A percentile compares a stretch with the other conserved stretches of the same genome.
phyloP scores from a whole-genome alignment of 2,888 invertebrate genomes.

The Orchesella flavescens region DNA sequence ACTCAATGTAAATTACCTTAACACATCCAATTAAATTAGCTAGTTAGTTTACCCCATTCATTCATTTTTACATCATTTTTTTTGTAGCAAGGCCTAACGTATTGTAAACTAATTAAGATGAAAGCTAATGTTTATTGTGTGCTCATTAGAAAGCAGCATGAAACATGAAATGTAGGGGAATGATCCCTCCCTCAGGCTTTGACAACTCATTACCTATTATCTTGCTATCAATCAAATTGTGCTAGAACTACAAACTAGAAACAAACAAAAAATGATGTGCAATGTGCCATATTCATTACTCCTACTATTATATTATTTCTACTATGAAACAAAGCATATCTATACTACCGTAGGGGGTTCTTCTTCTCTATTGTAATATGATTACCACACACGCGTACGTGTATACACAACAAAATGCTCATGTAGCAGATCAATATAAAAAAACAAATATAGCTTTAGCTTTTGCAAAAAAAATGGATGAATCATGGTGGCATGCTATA shows the following conservation, averaged over 20 bases:
- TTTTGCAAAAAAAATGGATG: too few species aligned
- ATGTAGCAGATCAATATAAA: too few species aligned
- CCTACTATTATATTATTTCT: neutral
- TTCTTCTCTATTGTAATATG: neutral
- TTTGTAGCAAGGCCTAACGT: neutral
- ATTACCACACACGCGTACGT: neutral
- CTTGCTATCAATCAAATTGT: constrained; percentile 9
- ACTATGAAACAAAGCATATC: neutral
- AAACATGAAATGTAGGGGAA: too few species aligned
- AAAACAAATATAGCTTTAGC: too few species aligned
- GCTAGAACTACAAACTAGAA: neutral
- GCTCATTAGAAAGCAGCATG: constrained; percentile 19
- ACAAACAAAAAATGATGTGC: neutral
- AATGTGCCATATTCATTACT: neutral
- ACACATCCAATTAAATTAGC: too few species aligned
- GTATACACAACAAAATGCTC: neutral
- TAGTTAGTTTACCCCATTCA: too few species aligned
- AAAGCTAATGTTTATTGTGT: neutral
- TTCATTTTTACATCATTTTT: too few species aligned
- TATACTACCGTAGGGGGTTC: neutral
- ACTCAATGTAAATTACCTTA: too few species aligned
- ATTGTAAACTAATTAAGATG: constrained; percentile 17
- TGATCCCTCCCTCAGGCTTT: neutral
- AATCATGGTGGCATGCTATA: too few species aligned
- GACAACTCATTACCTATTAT: constrained; percentile 9